These are phyloP conservation scores for Andricus quercusramuli DNA, from an alignment of 2,888 invertebrate species.

Conservation along the genomic window DNA sequence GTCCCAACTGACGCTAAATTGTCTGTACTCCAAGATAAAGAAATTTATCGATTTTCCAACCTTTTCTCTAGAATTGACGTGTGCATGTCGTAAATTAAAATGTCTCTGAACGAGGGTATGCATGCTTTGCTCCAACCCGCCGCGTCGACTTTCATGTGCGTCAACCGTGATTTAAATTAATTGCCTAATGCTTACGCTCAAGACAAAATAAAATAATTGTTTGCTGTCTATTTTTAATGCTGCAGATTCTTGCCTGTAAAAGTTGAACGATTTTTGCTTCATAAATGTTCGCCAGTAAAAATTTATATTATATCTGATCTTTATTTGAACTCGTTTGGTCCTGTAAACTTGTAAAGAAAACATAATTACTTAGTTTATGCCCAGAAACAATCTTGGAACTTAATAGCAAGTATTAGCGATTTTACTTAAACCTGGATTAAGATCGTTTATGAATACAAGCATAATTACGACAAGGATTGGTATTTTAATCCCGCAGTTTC, in stretches of 20 bases:
- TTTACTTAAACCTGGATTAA: conserved; percentile 20
- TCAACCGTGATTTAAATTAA: conserved; percentile 35
- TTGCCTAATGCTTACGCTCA: conserved; percentile 21
- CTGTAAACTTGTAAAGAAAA: neutral
- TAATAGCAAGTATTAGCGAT: conserved; percentile 17
- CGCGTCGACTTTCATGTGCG: conserved; percentile 27
- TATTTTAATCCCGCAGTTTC: conserved; percentile 23
- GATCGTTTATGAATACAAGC: conserved; percentile 26
- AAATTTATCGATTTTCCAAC: conserved; percentile 39
- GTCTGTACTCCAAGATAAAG: conserved; percentile 29
- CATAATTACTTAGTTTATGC: neutral
- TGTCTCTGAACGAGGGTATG: conserved; percentile 31
- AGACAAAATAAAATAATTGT: conserved; percentile 33
- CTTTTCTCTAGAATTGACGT: conserved; percentile 36
- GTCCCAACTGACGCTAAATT: conserved; percentile 22
- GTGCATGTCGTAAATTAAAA: conserved; percentile 29
- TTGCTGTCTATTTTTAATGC: conserved; percentile 22
- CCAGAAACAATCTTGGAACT: conserved; percentile 6
- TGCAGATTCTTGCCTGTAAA: neutral
- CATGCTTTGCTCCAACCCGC: conserved; percentile 7
- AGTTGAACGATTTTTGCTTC: conserved; percentile 10
- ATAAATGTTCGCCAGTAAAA: neutral
- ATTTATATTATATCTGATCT: neutral
- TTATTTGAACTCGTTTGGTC: neutral
- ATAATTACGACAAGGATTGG: conserved; percentile 23